Evolutionary conservation across 2,888 invertebrate species (phyloP).

Genomic region (Pollenia angustigena): DNA sequence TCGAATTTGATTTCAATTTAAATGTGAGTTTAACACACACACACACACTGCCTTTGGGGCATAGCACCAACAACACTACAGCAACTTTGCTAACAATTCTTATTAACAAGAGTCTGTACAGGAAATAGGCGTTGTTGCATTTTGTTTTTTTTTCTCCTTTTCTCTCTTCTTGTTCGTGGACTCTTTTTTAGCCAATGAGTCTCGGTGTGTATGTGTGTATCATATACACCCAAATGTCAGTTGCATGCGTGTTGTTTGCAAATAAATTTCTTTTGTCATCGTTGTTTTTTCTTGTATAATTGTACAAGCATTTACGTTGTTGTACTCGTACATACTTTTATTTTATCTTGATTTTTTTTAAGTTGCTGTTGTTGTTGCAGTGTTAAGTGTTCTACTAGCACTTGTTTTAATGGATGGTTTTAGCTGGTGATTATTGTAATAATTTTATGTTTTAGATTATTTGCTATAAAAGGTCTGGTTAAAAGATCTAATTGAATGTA

Average conservation of each 20-base stretch:
- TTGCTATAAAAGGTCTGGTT: too few relatives aligned
- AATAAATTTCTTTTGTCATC: slow-evolving; percentile 68
- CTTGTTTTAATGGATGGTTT: slow-evolving; percentile 38
- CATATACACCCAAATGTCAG: slow-evolving; percentile 72
- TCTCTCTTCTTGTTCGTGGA: background rate
- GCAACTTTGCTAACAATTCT: slow-evolving; percentile 18
- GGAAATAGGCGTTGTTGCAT: slow-evolving; percentile 71
- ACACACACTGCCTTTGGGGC: too few relatives aligned
- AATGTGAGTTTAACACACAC: background rate
- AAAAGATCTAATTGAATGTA: background rate
- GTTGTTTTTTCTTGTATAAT: slow-evolving; percentile 46
- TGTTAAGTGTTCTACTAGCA: slow-evolving; percentile 49
- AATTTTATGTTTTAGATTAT: slow-evolving; percentile 31
- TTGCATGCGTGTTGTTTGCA: slow-evolving; percentile 70
- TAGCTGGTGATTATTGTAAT: slow-evolving; percentile 35
- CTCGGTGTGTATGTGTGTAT: slow-evolving; percentile 34
- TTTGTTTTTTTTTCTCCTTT: slow-evolving; percentile 55
- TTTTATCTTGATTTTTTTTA: background rate
- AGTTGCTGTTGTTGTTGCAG: slow-evolving; percentile 26
- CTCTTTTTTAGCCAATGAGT: slow-evolving; percentile 52
- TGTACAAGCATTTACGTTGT: slow-evolving; percentile 50
- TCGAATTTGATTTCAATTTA: background rate
- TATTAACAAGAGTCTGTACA: slow-evolving; percentile 62
- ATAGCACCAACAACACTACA: background rate
- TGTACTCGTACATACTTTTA: slow-evolving; percentile 10